A percentile compares a stretch with the other conserved stretches of the same genome.
These are phyloP conservation scores for Agrochola macilenta DNA, from an alignment of 2,888 invertebrate genomes.

Conservation along the genomic window DNA sequence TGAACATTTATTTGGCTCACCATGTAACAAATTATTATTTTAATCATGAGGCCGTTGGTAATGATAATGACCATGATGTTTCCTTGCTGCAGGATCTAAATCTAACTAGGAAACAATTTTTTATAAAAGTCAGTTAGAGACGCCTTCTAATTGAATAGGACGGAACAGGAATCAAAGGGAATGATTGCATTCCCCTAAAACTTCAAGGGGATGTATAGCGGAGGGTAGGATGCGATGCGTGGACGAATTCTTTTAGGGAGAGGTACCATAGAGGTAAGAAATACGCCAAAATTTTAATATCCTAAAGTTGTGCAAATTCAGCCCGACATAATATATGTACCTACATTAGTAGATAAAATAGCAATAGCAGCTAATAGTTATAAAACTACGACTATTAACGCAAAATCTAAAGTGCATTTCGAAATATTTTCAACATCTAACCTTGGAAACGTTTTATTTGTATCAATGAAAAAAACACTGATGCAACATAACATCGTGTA, in stretches of 20 bases:
- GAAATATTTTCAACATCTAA: background rate
- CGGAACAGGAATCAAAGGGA: constrained; percentile 89
- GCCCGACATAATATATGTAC: too few species aligned
- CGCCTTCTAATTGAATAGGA: constrained; percentile 90
- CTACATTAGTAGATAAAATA: background rate
- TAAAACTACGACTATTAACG: background rate
- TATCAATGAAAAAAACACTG: constrained; percentile 14
- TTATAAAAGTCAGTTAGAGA: constrained; percentile 83
- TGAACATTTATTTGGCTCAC: background rate
- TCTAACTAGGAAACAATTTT: constrained; percentile 73
- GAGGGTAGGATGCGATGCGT: constrained; percentile 86
- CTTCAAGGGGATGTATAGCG: constrained; percentile 82
- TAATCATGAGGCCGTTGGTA: background rate
- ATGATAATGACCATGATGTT: constrained; percentile 15
- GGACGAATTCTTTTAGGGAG: constrained; percentile 86
- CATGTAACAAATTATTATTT: background rate
- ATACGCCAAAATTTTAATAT: background rate
- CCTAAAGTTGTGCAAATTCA: background rate
- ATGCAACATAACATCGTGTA: constrained; percentile 4
- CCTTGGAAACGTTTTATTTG: constrained; percentile 14
- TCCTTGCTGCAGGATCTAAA: constrained; percentile 43
- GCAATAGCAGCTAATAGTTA: background rate
- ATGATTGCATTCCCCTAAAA: constrained; percentile 88
- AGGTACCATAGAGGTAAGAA: constrained; percentile 66
- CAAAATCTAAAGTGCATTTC: background rate